Evolutionary conservation across 2,797 vertebrate species (phyloP).

Genomic region (Lutjanus argentimaculatus): DNA sequence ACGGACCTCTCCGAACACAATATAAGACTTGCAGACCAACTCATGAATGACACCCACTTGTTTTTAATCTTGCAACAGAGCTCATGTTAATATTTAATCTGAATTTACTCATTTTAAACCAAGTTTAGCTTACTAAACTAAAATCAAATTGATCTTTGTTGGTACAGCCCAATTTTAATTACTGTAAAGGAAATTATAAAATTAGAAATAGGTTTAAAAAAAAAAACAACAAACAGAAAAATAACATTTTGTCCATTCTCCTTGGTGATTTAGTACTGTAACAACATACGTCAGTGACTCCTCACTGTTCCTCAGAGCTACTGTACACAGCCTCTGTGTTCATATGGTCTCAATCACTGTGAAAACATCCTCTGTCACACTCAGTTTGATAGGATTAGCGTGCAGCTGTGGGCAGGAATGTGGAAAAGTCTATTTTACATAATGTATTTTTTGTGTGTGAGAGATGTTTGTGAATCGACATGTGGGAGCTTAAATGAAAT

Average conservation of each 20-base stretch:
- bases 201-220: background rate
- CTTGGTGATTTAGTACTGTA: constrained; percentile 4
- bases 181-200: no score
- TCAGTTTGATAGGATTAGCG: constrained; percentile 72
- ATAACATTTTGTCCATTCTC: background rate
- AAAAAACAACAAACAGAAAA: background rate
- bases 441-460: constrained; percentile 42
- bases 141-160: no score
- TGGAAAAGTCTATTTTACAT: constrained; percentile 53
- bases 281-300: constrained; percentile 4
- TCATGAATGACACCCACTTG: no score
- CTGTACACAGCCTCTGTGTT: constrained; percentile 29
- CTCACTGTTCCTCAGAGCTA: constrained; percentile 20
- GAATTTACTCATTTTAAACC: no score
- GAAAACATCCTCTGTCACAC: constrained; percentile 64
- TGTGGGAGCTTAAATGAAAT: constrained; percentile 58
- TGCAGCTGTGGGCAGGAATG: constrained; percentile 64
- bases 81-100: no score
- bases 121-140: no score
- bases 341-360: constrained; percentile 52
- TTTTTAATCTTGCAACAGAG: no score
- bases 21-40: no score
- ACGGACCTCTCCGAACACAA: no score
- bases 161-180: no score
- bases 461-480: constrained; percentile 50